Evolutionary conservation across 2,113 vertebrate genomes (phyloP).

Genomic region (Siniperca chuatsi): DNA sequence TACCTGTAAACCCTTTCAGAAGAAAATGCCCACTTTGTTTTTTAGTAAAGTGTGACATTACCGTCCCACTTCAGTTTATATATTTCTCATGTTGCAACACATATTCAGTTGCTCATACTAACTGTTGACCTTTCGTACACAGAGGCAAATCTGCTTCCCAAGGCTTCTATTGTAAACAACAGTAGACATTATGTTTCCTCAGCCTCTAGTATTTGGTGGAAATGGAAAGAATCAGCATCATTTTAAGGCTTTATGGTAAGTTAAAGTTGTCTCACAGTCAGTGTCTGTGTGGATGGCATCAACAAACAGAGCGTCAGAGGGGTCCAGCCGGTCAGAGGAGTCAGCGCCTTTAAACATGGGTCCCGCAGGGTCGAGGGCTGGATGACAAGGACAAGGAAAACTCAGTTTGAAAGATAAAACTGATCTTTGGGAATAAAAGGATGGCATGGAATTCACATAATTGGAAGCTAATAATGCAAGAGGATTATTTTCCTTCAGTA

Average conservation of each 20-base stretch:
- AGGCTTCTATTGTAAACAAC: neutral
- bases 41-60: no score
- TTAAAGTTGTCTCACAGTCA: slow-evolving; percentile 88
- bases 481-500: neutral
- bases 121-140: neutral
- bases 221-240: neutral
- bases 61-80: neutral
- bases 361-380: slow-evolving; percentile 94
- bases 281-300: slow-evolving; percentile 96
- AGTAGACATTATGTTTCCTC: neutral
- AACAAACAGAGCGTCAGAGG: slow-evolving; percentile 93
- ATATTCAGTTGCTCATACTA: neutral
- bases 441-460: neutral
- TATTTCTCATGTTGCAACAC: neutral
- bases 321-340: slow-evolving; percentile 90
- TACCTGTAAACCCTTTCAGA: neutral
- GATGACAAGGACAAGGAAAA: slow-evolving; percentile 25
- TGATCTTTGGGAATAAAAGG: neutral
- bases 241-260: neutral
- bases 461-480: neutral
- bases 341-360: slow-evolving; percentile 91
- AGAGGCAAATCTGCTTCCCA: neutral
- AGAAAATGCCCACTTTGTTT: neutral
- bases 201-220: no score
- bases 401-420: neutral